Evolutionary conservation across 2,888 invertebrate genomes (phyloP).

Genomic region (Lepidochrysops patricia): DNA sequence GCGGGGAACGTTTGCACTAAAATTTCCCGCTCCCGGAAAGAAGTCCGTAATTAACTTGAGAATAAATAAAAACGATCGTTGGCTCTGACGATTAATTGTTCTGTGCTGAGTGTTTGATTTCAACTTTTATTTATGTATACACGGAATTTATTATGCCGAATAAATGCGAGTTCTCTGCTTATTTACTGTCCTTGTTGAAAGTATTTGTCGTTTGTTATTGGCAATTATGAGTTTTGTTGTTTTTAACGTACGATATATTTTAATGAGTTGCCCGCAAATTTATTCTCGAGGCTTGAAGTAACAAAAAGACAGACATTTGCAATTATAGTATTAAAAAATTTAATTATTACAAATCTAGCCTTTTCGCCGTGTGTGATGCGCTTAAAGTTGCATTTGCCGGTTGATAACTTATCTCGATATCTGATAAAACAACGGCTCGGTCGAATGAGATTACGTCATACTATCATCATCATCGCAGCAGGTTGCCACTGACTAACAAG

Average conservation of each 20-base stretch:
- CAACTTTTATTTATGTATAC: no score
- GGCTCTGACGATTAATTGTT: conserved; percentile 10
- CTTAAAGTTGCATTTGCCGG: not conserved
- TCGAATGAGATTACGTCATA: not conserved
- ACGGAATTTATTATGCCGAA: no score
- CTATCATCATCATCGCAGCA: not conserved
- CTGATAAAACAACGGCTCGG: not conserved
- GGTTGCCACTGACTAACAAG: no score
- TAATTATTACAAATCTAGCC: no score
- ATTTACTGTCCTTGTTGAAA: not conserved
- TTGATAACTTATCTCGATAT: not conserved
- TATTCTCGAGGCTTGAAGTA: no score
- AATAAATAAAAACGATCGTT: not conserved
- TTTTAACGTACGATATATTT: no score
- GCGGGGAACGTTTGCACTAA: not conserved
- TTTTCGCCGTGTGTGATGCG: no score
- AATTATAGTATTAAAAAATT: no score
- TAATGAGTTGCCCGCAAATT: no score
- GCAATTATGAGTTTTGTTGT: not conserved
- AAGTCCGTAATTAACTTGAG: not conserved
- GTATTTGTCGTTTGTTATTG: not conserved
- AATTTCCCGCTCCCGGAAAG: not conserved
- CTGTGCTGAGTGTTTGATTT: conserved; percentile 18
- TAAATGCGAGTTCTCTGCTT: not conserved
- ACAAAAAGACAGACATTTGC: no score